Evolutionary conservation across 2,888 invertebrate genomes (phyloP), one percentile per base, ranked within the genome.

Genomic region (Coenonympha glycerion): DNA sequence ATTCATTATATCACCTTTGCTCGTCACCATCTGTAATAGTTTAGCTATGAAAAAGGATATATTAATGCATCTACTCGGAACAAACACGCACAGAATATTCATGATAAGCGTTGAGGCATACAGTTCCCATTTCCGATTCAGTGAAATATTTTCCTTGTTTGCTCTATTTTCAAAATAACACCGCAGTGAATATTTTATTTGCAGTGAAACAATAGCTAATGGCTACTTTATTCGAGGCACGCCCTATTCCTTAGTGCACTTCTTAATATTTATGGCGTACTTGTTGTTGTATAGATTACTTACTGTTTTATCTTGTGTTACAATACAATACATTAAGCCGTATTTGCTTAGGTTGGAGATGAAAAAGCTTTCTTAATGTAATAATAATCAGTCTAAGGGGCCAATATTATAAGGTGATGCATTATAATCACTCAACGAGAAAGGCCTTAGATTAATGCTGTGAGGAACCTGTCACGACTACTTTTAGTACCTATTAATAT

Each of bases 191-290:
- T 44, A 31, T 44, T 49, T 44, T 49, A 49, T 49, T 37, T 31
- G 44, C 44, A 45, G 37, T 45, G 28, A 44, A 44, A 49, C 49
- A 49, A 49, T 37, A 31, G 44, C 41, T 30, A 41, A 41, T 41
- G 41, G 41, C 41, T 41, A 28, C 41, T 41, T 41, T 41, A 41
- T 19, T 28, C 41, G 11, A 16, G 19, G 19, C 41, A 41, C 36
- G 40, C 42, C 36, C 31, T 37, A 30, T 37, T 37, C 24, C 33
- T 45, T 40, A 47, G 31, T 47, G 47, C 30, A 28, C 39, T 30
- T 39, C 42, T 52, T 39, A 48, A 44, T 52, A 52, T 48, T 52
- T 52, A 52, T 52, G 42, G 42, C 19, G 13, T 37, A 37, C 47
- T 42, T 48, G 44, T 44, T 37, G 33, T 36, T 24, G 39, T 42